Evolutionary conservation across 2,797 vertebrate species (phyloP).

Genomic region (Myotis daubentonii): DNA sequence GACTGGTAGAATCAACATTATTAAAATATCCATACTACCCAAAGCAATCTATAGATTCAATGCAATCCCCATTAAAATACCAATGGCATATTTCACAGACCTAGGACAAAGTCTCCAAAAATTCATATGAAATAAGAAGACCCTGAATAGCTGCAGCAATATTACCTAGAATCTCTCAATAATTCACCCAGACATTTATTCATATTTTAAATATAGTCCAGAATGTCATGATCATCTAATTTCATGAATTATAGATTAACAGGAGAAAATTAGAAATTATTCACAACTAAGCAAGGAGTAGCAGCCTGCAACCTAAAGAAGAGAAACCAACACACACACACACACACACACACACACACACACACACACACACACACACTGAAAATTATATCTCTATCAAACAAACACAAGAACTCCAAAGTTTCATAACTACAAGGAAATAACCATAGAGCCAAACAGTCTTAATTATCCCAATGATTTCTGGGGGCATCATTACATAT

Average conservation of each 20-base stretch:
- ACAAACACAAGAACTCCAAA: conserved; percentile 7
- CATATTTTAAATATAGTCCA: conserved; percentile 40
- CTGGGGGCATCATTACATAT: conserved; percentile 1
- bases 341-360: neutral
- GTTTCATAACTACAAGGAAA: conserved; percentile 26
- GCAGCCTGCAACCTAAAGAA: neutral
- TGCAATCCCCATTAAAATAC: too few relatives aligned
- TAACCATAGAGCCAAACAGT: conserved; percentile 34
- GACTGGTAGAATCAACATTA: too few relatives aligned
- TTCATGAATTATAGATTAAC: conserved; percentile 30
- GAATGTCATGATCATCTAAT: conserved; percentile 31
- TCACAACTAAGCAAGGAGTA: conserved; percentile 27
- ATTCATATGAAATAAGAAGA: too few relatives aligned
- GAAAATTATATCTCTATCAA: neutral
- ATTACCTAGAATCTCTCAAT: neutral
- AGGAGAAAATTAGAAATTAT: conserved; percentile 55
- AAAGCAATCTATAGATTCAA: too few relatives aligned
- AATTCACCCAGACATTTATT: neutral
- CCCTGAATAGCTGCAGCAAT: neutral
- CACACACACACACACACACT: neutral
- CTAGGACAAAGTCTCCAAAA: too few relatives aligned
- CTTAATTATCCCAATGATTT: conserved; percentile 29
- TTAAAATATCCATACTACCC: too few relatives aligned
- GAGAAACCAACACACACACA: neutral
- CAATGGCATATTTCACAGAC: too few relatives aligned